Evolutionary conservation across 2,113 vertebrate species (phyloP).

Genomic region (Microtus ochrogaster): DNA sequence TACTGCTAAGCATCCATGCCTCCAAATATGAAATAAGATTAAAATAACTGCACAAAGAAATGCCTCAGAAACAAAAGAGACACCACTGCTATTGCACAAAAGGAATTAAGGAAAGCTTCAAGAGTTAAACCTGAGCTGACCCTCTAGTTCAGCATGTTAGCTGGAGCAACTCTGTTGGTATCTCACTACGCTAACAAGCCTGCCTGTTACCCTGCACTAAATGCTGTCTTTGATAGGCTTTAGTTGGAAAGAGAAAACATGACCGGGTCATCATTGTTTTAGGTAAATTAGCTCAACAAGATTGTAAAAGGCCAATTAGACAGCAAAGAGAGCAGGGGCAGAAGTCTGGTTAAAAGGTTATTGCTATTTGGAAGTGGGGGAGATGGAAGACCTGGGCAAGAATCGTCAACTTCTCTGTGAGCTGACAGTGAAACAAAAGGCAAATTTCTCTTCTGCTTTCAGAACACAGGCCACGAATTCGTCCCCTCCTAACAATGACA

Average conservation of each 20-base stretch:
- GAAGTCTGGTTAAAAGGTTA: background rate
- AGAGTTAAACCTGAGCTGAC: background rate
- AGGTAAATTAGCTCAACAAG: slow-evolving; percentile 52
- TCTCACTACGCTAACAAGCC: background rate
- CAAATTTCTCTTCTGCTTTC: slow-evolving; percentile 17
- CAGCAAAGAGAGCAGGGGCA: slow-evolving; percentile 8
- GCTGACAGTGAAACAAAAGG: slow-evolving; percentile 7
- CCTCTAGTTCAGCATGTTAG: background rate
- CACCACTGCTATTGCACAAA: background rate
- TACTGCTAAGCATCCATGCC: background rate
- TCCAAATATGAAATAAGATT: background rate
- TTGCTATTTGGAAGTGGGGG: background rate
- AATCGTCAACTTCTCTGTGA: background rate
- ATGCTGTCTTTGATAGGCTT: background rate
- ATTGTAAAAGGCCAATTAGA: background rate
- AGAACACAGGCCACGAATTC: background rate
- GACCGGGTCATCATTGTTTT: slow-evolving; percentile 9
- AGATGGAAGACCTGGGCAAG: background rate
- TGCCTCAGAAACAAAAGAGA: background rate
- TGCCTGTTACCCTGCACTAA: background rate
- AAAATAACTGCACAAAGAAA: slow-evolving; percentile 4
- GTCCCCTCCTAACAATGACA: slow-evolving; percentile 8
- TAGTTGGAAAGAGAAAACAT: background rate
- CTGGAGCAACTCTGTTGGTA: background rate
- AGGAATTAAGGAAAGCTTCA: background rate